Base-by-base conservation (phyloP, 1,140 invertebrate genomes). In the Drosophila gunungcola region DNA sequence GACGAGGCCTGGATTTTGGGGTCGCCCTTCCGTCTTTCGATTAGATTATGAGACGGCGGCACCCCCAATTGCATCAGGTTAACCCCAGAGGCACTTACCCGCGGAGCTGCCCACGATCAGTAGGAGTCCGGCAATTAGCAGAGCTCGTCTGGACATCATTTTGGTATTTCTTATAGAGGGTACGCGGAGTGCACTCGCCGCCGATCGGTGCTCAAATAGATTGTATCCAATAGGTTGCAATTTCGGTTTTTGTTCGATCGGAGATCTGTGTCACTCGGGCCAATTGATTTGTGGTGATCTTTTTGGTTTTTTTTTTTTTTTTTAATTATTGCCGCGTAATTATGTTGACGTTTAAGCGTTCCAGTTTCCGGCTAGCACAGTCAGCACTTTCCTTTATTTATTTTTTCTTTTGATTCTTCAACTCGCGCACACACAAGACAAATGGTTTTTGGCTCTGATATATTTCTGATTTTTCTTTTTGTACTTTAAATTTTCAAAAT, bases 311-410 rank as follows among this genome's bases (percentile, higher is more conserved):
- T 73, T 29, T 21, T 21, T 21, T 21, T 54, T 56, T 73, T 29
- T 27, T 60, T 46, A 69, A 82, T 83, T 89, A 67, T 64, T 89
- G 83, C 67, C 84, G 80, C 78, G 83, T 88, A 89, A 88, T 88
- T 83, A 80, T 77, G 68, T 84, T 77, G 55, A 53, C 43, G 54
- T 63, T 70, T 51, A 43, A 55, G 62, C 63, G 83, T 73, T 41
- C 67, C 79, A 80, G 53, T 83, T 88, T 67, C 52, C 84, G 65
- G 79, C 57, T 63, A 77, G 72, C 65, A 63, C 52, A 58, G 65
- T 88, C 83, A 88, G 83, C 83, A 88, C 83, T 82, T 89, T 79
- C 70, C 52, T 29, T 45, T 25, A 29, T 72, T 64, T 56, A 45
- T 75, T 58, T 49, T 29, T 58, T 70, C 45, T 63, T 74, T 58